Base-by-base conservation (phyloP, 2,113 vertebrate genomes). In the Candoia aspera region DNA sequence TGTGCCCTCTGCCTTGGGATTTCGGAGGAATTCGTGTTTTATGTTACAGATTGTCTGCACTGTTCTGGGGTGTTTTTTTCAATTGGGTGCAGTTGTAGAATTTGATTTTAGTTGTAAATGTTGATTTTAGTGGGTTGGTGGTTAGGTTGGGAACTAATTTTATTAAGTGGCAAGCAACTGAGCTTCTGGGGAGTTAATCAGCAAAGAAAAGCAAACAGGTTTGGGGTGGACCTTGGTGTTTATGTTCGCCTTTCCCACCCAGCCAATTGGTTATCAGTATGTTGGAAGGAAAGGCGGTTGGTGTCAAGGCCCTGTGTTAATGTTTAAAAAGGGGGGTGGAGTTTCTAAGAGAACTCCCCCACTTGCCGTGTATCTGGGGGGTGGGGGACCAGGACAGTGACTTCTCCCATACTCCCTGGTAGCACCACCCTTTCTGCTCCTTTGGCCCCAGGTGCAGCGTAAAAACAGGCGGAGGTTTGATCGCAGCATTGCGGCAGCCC, bases 201-300 rank as follows among this genome's bases (percentile, higher is more conserved):
- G 83, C 97, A 95, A 90, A 95, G 95, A 87, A 97, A 94, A 93
- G 95, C 94, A 97, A 97, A 96, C 93, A 94, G 54, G 13, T 55
- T 84, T 91, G 84, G 37, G 91, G 91, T 94, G 94, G 88, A 64
- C 59, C 33, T 88, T 88, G 92, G 94, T 64, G 59, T 53, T 94
- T 73, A 89, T 33, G 57, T 88, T 92, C 87, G 92, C 91, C 89
- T 94, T 49, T 49, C 49, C 49, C 49, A 49, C 49, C 4, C 15
- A 6, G 5, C 68, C 13, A 8, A 33, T 73, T 5, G 13, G 64
- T 68, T 68, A 33, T 33, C 64, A n/a, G 64, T 4, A 11, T 5
- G 29, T 68, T 68, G 29, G 64, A 73, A 73, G n/a, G 13, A 1
- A 15, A 15, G 64, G 11, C 12, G 29, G 12, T 13, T 68, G 29